phyloP scores from a whole-genome alignment of 2,888 invertebrate genomes.

The Pachycephus smyrnensis region DNA sequence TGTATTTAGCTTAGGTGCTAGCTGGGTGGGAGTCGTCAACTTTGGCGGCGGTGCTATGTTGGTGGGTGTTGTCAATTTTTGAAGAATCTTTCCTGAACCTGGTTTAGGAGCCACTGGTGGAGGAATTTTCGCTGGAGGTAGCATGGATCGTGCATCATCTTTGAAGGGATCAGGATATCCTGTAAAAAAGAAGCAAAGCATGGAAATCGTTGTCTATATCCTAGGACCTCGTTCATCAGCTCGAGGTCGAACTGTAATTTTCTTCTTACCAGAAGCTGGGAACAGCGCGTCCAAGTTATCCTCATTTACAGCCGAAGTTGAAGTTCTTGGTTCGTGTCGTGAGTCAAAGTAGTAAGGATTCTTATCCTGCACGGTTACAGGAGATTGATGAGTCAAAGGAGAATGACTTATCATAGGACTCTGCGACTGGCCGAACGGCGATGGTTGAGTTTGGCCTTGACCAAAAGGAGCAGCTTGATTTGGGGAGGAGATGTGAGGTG shows the following conservation, averaged over 20 bases:
- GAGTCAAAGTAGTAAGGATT: constrained; percentile 56
- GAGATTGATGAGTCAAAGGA: constrained; percentile 59
- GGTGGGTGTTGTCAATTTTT: constrained; percentile 53
- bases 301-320: constrained; percentile 44
- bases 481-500: constrained; percentile 55
- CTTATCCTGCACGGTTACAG: constrained; percentile 60
- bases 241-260: neutral
- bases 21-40: constrained; percentile 44
- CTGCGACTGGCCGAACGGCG: constrained; percentile 55
- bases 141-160: constrained; percentile 67
- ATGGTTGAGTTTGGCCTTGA: constrained; percentile 45
- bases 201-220: neutral
- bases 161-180: constrained; percentile 80
- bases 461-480: constrained; percentile 51
- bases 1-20: constrained; percentile 48
- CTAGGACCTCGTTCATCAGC: neutral
- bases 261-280: constrained; percentile 70
- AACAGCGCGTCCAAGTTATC: constrained; percentile 73
- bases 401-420: constrained; percentile 59
- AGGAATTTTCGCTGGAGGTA: constrained; percentile 57
- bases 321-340: constrained; percentile 39
- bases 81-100: constrained; percentile 47
- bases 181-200: constrained; percentile 28
- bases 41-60: constrained; percentile 58
- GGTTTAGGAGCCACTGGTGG: constrained; percentile 61